These are phyloP conservation scores for Sebastes wilsoni DNA, from an alignment of 2,797 vertebrate species.

Conservation along the genomic window DNA sequence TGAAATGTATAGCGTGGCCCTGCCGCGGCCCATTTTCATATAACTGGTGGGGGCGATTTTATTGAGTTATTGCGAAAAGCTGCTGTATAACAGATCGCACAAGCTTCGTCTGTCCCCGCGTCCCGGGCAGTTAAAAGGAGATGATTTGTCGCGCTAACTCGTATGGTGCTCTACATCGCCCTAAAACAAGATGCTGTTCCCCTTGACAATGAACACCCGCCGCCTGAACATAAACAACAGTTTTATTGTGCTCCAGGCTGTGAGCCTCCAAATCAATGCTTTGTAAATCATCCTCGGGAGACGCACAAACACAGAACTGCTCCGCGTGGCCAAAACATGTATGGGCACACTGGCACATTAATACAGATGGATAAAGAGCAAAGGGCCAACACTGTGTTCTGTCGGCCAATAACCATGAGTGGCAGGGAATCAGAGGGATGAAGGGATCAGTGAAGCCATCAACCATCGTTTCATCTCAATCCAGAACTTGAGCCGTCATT, in stretches of 20 bases:
- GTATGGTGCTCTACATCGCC: conserved; percentile 53
- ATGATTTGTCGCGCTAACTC: conserved; percentile 72
- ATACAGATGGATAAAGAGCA: conserved; percentile 51
- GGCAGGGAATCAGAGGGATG: conserved; percentile 6
- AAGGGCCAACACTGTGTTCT: not conserved
- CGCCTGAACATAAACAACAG: conserved; percentile 66
- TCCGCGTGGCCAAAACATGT: conserved; percentile 38
- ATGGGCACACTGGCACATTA: conserved; percentile 30
- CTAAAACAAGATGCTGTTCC: conserved; percentile 66
- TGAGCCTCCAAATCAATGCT: conserved; percentile 61
- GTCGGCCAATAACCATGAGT: conserved; percentile 17
- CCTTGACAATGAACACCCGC: conserved; percentile 66
- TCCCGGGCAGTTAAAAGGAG: conserved; percentile 59
- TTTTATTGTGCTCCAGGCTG: conserved; percentile 71
- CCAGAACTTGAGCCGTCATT: conserved; percentile 40
- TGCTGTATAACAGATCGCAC: conserved; percentile 39
- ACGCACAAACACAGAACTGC: conserved; percentile 39
- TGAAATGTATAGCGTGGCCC: conserved; percentile 64
- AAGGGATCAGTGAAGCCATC: conserved; percentile 33
- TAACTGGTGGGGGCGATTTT: conserved; percentile 56
- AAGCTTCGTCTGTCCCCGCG: conserved; percentile 43
- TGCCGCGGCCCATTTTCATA: conserved; percentile 65
- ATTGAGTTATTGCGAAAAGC: conserved; percentile 72
- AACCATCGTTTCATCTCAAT: conserved; percentile 22
- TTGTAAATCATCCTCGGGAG: conserved; percentile 67